These are phyloP conservation scores for Anagyrus pseudococci DNA, from an alignment of 2,888 invertebrate genomes.

Conservation along the genomic window DNA sequence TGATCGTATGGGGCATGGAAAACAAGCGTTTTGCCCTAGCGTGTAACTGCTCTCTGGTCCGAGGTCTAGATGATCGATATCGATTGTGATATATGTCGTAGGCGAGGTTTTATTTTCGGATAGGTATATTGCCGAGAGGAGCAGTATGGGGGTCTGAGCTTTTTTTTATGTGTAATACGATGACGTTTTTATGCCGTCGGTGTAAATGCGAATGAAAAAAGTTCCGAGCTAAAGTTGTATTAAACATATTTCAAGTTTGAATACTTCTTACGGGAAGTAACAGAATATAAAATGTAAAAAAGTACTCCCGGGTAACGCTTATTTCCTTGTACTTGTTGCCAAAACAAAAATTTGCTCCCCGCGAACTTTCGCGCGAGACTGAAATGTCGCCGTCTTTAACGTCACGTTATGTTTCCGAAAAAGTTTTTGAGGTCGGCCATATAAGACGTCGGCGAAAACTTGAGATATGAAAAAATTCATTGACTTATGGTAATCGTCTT, in stretches of 20 bases:
- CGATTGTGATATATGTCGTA: too few species aligned
- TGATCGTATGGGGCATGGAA: background rate
- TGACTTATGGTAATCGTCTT: background rate
- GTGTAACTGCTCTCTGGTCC: too few species aligned
- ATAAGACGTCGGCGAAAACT: conserved; percentile 6
- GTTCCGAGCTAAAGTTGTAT: background rate
- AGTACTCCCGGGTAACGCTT: background rate
- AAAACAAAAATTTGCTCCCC: conserved; percentile 11
- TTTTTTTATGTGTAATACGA: too few species aligned
- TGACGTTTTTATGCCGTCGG: too few species aligned
- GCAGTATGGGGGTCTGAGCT: too few species aligned
- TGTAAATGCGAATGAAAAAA: background rate
- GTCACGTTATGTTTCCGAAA: conserved; percentile 3
- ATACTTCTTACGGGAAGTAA: background rate
- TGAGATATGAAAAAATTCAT: conserved; percentile 8
- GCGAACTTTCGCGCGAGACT: background rate
- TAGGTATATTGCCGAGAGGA: too few species aligned
- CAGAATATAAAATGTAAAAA: conserved; percentile 3
- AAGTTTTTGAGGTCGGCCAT: conserved; percentile 16
- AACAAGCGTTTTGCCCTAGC: too few species aligned
- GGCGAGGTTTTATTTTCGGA: too few species aligned
- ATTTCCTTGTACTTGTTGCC: background rate
- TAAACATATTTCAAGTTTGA: background rate
- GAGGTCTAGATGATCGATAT: too few species aligned
- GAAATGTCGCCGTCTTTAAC: conserved; percentile 7